Percentiles rank a stretch among this genome's conserved stretches.
Evolutionary conservation across 2,113 vertebrate species (phyloP).

Genomic region (Saguinus imperator): DNA sequence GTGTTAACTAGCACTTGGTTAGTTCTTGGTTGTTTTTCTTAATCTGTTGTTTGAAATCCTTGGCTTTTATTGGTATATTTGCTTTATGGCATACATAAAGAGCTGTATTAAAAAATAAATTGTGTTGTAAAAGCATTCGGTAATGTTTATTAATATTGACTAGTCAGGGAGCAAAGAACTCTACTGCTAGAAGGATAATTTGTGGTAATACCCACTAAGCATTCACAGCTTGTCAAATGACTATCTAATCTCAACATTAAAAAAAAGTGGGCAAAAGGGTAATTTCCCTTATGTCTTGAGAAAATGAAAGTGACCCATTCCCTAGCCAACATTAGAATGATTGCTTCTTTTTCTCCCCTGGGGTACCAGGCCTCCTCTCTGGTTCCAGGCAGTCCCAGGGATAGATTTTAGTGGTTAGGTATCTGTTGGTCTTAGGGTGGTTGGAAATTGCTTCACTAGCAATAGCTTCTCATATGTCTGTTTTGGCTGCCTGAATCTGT

Average conservation of each 20-base stretch:
- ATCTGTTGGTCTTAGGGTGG: not conserved
- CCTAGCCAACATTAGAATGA: not conserved
- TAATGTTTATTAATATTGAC: conserved; percentile 83
- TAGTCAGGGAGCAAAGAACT: conserved; percentile 76
- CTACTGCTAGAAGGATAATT: conserved; percentile 74
- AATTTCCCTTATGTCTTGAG: conserved; percentile 56
- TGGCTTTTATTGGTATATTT: conserved; percentile 80
- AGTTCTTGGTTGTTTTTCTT: conserved; percentile 38
- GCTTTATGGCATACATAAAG: conserved; percentile 80
- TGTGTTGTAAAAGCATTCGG: conserved; percentile 78
- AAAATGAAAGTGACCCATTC: conserved; percentile 57
- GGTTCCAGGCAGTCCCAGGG: not conserved
- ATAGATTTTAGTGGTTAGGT: not conserved
- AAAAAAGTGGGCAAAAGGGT: conserved; percentile 20
- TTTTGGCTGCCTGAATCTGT: not conserved
- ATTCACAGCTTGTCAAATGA: conserved; percentile 73
- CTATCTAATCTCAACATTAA: conserved; percentile 60
- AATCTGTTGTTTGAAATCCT: conserved; percentile 72
- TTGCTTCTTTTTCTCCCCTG: not conserved
- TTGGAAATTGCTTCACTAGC: accelerated
- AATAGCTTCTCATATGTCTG: not conserved
- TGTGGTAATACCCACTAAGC: conserved; percentile 68
- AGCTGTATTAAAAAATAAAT: conserved; percentile 82
- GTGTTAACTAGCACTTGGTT: conserved; percentile 61
- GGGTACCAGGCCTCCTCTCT: not conserved